A percentile compares a stretch with the other conserved stretches of the same genome.
phyloP scores from a whole-genome alignment of 2,113 vertebrate species.

The Neodon shergylaensis region DNA sequence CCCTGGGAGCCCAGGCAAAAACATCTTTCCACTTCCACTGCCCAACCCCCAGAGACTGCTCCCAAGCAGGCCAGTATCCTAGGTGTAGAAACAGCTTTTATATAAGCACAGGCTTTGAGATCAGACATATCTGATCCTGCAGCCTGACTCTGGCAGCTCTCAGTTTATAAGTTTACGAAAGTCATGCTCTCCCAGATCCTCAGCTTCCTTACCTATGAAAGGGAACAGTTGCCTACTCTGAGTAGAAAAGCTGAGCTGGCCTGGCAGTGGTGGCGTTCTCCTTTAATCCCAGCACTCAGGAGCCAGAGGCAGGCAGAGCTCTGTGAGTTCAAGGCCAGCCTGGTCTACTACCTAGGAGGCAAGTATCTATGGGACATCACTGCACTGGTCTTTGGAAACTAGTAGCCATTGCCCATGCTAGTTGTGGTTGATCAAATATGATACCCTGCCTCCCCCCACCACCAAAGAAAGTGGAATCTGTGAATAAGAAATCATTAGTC shows the following conservation, averaged over 20 bases:
- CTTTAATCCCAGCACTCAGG: neutral
- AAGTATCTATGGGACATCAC: neutral
- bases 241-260: neutral
- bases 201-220: constrained; percentile 13
- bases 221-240: neutral
- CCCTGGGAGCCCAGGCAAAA: neutral
- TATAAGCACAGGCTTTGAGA: neutral
- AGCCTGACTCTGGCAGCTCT: neutral
- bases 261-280: too few species aligned
- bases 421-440: neutral
- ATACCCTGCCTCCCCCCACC: neutral
- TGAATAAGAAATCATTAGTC: neutral
- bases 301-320: neutral
- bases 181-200: neutral
- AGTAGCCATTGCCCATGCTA: neutral
- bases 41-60: neutral
- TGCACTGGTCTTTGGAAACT: neutral
- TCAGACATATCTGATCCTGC: neutral
- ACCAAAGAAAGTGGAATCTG: neutral
- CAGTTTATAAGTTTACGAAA: constrained; percentile 1
- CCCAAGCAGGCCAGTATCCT: neutral
- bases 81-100: neutral
- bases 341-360: neutral
- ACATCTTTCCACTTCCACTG: neutral
- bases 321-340: neutral